Base-by-base conservation (phyloP, 2,797 vertebrate species). In the Sebastes iracundus region DNA sequence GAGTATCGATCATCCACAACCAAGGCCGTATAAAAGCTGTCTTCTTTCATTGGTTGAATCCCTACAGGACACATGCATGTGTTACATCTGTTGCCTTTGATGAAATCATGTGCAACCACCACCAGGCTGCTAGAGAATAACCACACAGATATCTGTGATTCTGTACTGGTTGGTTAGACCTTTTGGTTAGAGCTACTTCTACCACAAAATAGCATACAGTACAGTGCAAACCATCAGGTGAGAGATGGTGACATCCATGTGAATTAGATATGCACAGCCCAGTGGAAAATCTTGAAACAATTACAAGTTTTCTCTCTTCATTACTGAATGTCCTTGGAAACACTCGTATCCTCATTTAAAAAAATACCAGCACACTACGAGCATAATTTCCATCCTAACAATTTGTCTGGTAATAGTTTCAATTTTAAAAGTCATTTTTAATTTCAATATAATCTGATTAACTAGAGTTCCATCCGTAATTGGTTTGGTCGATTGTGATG, bases 401-500 rank as follows among this genome's bases (percentile, higher is more conserved):
- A 20, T 73, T 64, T 68, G 32, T 72, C 49, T 63, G 16, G 18
- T 6, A 61, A 33, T n/a, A 30, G 13, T 85, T 78, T 75, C 2
- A 69, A 8, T 67, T 85, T 83, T 55, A 32, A 55, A 59, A 83
- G 75, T 69, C 1, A 38, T 77, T 79, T 78, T 49, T 77, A 77
- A 75, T 83, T 84, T 59, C 23, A 55, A 5, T 7, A 9, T 30
- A 35, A 73, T 81, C 11, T 33, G 52, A 83, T 78, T 49, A 75
- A 56, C 27, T 30, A 49, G 30, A 77, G 58, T n/a, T 52, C n/a
- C 18, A 38, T 78, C 7, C 55, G 42, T 71, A 81, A 83, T 80
- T 81, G 60, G 56, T 64, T 84, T 23, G 25, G 61, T 78, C 63
- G 78, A 25, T 77, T 62, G 77, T 84, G 38, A 83, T 60, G 22